Base-by-base conservation (phyloP, 2,113 vertebrate genomes). In the Corythoichthys intestinalis region DNA sequence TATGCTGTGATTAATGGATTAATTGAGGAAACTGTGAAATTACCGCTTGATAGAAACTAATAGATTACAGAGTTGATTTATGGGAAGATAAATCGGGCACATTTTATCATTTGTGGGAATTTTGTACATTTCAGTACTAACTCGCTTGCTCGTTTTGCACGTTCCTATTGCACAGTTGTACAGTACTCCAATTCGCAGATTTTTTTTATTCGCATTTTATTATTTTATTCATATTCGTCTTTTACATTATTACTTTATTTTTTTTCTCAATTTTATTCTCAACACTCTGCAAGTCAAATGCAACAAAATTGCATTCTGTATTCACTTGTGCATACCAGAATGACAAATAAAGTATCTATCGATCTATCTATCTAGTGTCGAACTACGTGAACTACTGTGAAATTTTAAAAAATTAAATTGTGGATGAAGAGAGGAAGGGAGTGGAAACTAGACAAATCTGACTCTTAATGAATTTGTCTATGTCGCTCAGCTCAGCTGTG, bases 401-500 rank as follows among this genome's bases (percentile, higher is more conserved):
- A 34, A n/a, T 53, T 53, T 15, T 20, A 4, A 7, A 53, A n/a
- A 53, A 53, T 20, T 9, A 53, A n/a, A 53, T n/a, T 20, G 7
- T 9, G 17, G 14, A 53, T 53, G 17, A 7, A 14, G 12, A 49
- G 15, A 13, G 17, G 50, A 52, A 20, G 7, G 20, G 20, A 56
- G 20, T 28, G 10, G 20, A n/a, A 34, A 52, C 50, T n/a, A 52
- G 6, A 52, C 50, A 52, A 52, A 52, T n/a, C 2, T 56, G 53
- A 28, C 9, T 28, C 20, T 34, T 56, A n/a, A 56, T 56, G 53
- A 56, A 56, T 28, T 28, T 10, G 3, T n/a, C 50, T n/a, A 11
- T 49, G 50, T 15, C 2, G 28, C 20, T 56, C 53, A 56, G 53
- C 53, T 56, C 12, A 10, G 4, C 34, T 35, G 1, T 83, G 80